Conservation (phyloP, 1,140 invertebrate genomes). For the Batillaria attramentaria region DNA sequence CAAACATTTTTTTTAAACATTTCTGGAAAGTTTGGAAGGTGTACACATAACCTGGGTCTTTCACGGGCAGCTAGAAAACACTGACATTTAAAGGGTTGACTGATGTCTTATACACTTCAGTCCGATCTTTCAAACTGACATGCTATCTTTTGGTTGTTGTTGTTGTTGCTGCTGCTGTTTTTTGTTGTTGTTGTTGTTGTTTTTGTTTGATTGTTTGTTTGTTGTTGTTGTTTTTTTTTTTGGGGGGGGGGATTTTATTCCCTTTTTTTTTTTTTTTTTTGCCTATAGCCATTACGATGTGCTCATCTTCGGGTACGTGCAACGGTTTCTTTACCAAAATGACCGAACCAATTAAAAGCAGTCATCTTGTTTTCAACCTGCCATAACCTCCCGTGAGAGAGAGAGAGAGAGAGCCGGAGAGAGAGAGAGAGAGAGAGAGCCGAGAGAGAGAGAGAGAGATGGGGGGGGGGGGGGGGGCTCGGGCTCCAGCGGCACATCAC, state of each 20-base stretch:
- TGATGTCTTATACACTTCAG: too few species aligned
- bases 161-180: too few species aligned
- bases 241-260: background rate
- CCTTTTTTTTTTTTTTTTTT: background rate
- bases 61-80: too few species aligned
- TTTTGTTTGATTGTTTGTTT: background rate
- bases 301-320: background rate
- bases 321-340: background rate
- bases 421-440: background rate
- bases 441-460: background rate
- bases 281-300: background rate
- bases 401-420: background rate
- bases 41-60: too few species aligned
- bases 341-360: background rate
- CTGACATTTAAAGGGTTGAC: too few species aligned
- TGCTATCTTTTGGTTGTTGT: too few species aligned
- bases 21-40: too few species aligned
- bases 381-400: background rate
- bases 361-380: background rate
- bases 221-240: background rate
- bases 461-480: too few species aligned
- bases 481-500: background rate
- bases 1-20: too few species aligned
- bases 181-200: background rate
- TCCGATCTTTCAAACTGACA: too few species aligned